A percentile compares a stretch with the other conserved stretches of the same genome.
These are phyloP conservation scores for Sebastes flavidus DNA, from an alignment of 2,797 vertebrate genomes.

Conservation along the genomic window DNA sequence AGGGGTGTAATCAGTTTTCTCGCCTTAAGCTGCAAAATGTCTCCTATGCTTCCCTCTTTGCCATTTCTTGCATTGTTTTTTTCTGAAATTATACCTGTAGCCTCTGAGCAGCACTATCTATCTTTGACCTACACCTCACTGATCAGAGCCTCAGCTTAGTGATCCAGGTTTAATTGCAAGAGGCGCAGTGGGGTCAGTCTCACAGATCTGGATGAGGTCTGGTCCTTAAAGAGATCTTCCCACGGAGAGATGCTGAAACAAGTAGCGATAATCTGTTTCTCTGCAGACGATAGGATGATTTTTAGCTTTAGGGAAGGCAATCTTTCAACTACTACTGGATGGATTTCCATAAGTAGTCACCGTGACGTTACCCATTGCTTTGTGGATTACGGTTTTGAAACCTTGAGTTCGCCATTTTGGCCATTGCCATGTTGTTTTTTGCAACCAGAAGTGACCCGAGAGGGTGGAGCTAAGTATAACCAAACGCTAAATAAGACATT, in stretches of 20 bases:
- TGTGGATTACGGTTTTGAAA: no score
- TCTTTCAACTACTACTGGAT: neutral
- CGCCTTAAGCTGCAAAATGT: constrained; percentile 6
- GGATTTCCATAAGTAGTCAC: neutral
- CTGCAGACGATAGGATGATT: neutral
- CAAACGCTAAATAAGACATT: no score
- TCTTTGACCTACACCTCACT: neutral
- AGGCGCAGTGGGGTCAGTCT: neutral
- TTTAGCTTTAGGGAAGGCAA: neutral
- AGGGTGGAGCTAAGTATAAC: no score
- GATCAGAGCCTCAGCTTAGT: neutral
- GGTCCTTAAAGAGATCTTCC: neutral
- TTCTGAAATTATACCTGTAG: neutral
- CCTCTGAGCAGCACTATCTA: neutral
- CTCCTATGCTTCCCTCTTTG: neutral
- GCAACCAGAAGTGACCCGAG: no score
- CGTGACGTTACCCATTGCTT: no score
- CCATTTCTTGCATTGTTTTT: neutral
- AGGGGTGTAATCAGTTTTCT: constrained; percentile 19
- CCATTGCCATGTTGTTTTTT: no score
- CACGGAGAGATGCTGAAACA: neutral
- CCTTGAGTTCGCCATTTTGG: no score
- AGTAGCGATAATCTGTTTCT: neutral
- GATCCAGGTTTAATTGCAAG: constrained; percentile 25
- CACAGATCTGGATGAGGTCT: neutral